Base-by-base conservation (phyloP, 1,140 invertebrate genomes). In the Drosophila arizonae region DNA sequence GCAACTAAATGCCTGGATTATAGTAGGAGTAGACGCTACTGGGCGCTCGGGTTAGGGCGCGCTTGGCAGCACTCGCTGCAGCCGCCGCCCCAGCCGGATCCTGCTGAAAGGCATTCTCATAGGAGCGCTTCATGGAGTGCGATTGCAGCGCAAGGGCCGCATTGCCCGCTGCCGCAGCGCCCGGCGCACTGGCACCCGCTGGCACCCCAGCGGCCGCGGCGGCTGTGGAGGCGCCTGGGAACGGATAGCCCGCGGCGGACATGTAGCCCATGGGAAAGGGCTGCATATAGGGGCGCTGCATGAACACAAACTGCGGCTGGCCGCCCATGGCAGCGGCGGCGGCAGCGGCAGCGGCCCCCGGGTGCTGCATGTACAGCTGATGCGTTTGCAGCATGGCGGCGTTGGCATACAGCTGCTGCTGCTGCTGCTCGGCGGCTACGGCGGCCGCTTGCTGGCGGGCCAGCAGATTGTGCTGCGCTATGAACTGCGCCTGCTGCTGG, bases 401-500 rank as follows among this genome's bases (percentile, higher is more conserved):
- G 66, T 88, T 90, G 5, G 84, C 77, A 63, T 88, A 91, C 3
- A 90, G 46, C 55, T 90, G 82, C 21, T 87, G 76, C 28, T 90
- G 81, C 10, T 90, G 84, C 43, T 91, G 85, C 60, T 90, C 81
- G 4, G 72, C 90, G 3, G 79, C 87, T 11, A 81, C 90, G 8
- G 76, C 90, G 6, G 90, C 90, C 6, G 90, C 90, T 36, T 90
- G 81, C 41, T 92, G 91, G 4, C 90, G 79, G 10, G 79, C 91
- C 15, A 92, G 17, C 26, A 92, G 56, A 77, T 75, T 92, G 64
- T 92, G 91, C 66, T 92, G 91, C 10, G 91, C 91, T 41, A 92
- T 92, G 21, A 85, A 91, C 78, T 92, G 91, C 1, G 91, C 91
- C 71, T 91, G 90, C 56, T 92, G 90, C 24, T 91, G 90, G 30